Evolutionary conservation across 2,113 vertebrate species (phyloP), one percentile per base, ranked within the genome.

Genomic region (Conger conger): DNA sequence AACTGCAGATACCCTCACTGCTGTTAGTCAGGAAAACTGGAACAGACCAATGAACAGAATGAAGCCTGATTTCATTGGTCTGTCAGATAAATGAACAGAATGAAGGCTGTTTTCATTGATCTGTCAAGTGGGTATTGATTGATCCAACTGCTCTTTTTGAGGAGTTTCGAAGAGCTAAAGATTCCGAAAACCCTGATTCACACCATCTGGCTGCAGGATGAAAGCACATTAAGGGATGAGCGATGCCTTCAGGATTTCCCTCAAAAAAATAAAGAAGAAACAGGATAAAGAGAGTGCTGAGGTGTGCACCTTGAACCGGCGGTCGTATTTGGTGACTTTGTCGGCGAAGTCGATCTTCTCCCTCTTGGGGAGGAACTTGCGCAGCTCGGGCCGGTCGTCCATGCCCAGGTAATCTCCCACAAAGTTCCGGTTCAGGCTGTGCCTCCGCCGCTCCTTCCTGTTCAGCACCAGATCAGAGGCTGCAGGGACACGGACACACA

Each of bases 351-450:
- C 97, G 0, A 99, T 96, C 94, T 99, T 99, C 88, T 99, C 98
- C 73, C 98, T 95, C 86, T 97, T 99, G 90, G 91, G 97, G 87
- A 99, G 92, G 35, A 99, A 99, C 92, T 98, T 97, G 1, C 98
- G 96, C 0, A 99, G 96, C 85, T 99, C 98, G 0, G 98, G 97
- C 73, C 95, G 93, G 82, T 99, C 97, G 0, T 99, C 98, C 98
- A 99, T 97, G 20, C 98, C 98, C 16, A 99, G 95, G 88, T 99
- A 99, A 91, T 99, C 98, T 0, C 98, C 98, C 0, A 99, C 95
- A 86, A 99, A 99, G 91, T 99, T 99, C 88, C 98, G 95, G 93
- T 99, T 99, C 82, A 99, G 95, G 91, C 98, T 99, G 94, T 99
- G 97, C 83, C 97, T 93, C 87, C 97, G 93, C 38, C 98, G 95